These are phyloP conservation scores for Tragulus kanchil DNA, from an alignment of 2,113 vertebrate species.

Conservation along the genomic window DNA sequence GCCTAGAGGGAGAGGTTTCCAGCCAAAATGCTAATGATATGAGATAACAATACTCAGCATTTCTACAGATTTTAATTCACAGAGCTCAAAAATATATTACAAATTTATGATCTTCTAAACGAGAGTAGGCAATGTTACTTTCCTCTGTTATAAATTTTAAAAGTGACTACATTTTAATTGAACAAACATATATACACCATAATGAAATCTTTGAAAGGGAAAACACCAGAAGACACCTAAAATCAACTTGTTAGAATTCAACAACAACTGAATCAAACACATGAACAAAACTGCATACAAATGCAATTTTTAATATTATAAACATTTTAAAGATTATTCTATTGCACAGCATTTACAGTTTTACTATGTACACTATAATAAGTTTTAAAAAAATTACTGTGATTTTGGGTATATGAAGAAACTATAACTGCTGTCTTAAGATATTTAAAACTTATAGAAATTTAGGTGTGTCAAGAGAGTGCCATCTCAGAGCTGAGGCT, in stretches of 20 bases:
- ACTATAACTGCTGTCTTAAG: not conserved
- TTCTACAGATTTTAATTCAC: slow-evolving; percentile 66
- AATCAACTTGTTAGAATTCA: slow-evolving; percentile 26
- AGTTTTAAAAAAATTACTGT: not conserved
- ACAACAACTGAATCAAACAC: not conserved
- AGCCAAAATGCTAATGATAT: slow-evolving; percentile 74
- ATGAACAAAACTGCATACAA: not conserved
- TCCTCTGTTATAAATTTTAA: slow-evolving; percentile 29
- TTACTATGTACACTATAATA: not conserved
- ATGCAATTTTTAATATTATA: not conserved
- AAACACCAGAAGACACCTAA: not conserved
- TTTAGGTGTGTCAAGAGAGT: too few relatives aligned
- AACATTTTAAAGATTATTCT: slow-evolving; percentile 16
- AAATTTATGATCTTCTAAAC: slow-evolving; percentile 64
- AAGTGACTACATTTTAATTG: slow-evolving; percentile 30
- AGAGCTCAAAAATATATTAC: slow-evolving; percentile 54
- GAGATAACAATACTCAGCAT: slow-evolving; percentile 66
- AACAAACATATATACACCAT: not conserved
- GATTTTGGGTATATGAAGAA: slow-evolving; percentile 39
- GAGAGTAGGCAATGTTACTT: slow-evolving; percentile 38
- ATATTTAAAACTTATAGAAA: not conserved
- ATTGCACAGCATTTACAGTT: not conserved
- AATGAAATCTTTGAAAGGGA: slow-evolving; percentile 31
- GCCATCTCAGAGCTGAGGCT: too few relatives aligned
- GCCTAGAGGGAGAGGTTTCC: slow-evolving; percentile 58